These are phyloP conservation scores for Rambutsinella grinnellia DNA, from an alignment of 2,888 invertebrate genomes.

Conservation along the genomic window DNA sequence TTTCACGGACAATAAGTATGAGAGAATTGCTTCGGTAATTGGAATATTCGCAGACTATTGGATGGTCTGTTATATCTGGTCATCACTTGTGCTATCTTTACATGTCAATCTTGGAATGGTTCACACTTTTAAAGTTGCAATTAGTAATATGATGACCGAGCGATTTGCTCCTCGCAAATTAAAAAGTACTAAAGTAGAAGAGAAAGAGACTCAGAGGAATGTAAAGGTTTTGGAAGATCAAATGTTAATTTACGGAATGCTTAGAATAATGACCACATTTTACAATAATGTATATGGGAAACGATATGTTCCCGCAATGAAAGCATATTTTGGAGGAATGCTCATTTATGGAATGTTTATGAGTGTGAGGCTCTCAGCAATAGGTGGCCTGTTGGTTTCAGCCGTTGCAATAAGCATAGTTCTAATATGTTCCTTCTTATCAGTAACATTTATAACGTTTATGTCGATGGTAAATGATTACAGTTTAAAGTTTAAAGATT, in stretches of 20 bases:
- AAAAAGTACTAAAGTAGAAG: no score
- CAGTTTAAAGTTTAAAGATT: slow-evolving; percentile 15
- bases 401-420: neutral
- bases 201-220: no score
- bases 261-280: slow-evolving; percentile 16
- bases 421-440: neutral
- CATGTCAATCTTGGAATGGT: slow-evolving; percentile 13
- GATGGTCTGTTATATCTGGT: neutral
- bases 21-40: neutral
- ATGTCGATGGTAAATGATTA: slow-evolving; percentile 19
- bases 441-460: slow-evolving; percentile 7
- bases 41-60: slow-evolving; percentile 1
- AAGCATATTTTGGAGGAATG: neutral
- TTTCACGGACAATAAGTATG: neutral
- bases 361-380: neutral
- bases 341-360: neutral
- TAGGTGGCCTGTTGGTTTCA: neutral
- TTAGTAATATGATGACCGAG: neutral
- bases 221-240: no score
- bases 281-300: slow-evolving; percentile 20
- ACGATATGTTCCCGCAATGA: slow-evolving; percentile 3
- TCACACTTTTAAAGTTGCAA: neutral
- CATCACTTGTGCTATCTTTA: neutral
- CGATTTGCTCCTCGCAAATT: no score
- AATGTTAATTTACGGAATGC: slow-evolving; percentile 12